Percentiles rank a stretch among this genome's conserved stretches.
phyloP scores from a whole-genome alignment of 2,113 vertebrate species.

The Speoplatyrhinus poulsoni region DNA sequence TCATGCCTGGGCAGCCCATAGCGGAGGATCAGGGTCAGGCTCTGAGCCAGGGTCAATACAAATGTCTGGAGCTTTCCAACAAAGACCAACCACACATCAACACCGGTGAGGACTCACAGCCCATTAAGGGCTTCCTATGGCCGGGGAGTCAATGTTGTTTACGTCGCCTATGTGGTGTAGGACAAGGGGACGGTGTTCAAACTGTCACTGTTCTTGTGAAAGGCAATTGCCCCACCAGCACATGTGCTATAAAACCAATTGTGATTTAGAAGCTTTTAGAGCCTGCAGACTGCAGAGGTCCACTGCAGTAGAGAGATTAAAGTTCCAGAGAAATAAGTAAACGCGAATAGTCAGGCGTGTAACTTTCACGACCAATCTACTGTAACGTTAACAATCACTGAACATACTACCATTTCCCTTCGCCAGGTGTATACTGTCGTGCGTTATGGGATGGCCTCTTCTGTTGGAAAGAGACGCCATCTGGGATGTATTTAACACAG shows the following conservation, averaged over 20 bases:
- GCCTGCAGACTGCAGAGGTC: neutral
- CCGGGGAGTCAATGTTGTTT: conserved; percentile 8
- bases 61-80: conserved; percentile 65
- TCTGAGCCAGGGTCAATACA: conserved; percentile 59
- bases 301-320: neutral
- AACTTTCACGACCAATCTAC: neutral
- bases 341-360: neutral
- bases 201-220: conserved; percentile 4
- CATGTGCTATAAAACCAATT: neutral
- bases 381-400: neutral
- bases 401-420: neutral
- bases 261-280: neutral
- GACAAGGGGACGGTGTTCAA: neutral
- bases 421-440: conserved; percentile 82
- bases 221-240: neutral
- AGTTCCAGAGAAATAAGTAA: neutral
- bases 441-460: conserved; percentile 91
- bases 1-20: conserved; percentile 45
- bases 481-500: conserved; percentile 79
- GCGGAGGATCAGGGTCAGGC: conserved; percentile 45
- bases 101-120: conserved; percentile 67
- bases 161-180: neutral
- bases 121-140: conserved; percentile 7
- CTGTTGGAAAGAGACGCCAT: conserved; percentile 91
- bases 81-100: conserved; percentile 60